Evolutionary conservation across 2,113 vertebrate species (phyloP).

Genomic region (Forbesichthys papilliferus): DNA sequence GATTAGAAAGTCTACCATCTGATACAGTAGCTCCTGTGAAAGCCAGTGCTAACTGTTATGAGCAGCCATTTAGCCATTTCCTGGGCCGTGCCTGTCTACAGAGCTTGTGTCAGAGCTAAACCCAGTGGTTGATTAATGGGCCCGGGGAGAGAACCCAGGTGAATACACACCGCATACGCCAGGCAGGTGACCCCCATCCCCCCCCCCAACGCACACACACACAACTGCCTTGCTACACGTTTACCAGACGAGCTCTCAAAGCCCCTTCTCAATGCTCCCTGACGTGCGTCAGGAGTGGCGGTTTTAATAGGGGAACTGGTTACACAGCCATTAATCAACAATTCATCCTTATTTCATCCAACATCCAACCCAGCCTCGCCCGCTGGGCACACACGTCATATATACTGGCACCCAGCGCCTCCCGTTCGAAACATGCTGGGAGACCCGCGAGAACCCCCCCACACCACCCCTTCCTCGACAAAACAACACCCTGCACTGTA

Average conservation of each 20-base stretch:
- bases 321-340: conserved; percentile 38
- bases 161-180: conserved; percentile 26
- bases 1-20: conserved; percentile 8
- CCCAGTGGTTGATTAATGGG: conserved; percentile 43
- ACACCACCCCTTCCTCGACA: conserved; percentile 1
- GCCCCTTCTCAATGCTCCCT: conserved; percentile 22
- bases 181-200: conserved; percentile 10
- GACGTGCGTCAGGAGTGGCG: conserved; percentile 28
- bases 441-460: not conserved
- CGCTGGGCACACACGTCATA: conserved; percentile 19
- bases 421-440: not conserved
- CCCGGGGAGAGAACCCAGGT: conserved; percentile 17
- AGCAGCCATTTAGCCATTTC: not conserved
- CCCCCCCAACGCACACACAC: conserved; percentile 5
- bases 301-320: conserved; percentile 29
- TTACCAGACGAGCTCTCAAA: conserved; percentile 19
- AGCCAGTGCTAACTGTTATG: conserved; percentile 4
- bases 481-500: conserved; percentile 26
- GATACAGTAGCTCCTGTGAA: not conserved
- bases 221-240: conserved; percentile 18
- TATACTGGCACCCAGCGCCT: conserved; percentile 18
- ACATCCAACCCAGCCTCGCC: conserved; percentile 6
- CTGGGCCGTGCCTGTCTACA: conserved; percentile 22
- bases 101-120: conserved; percentile 34
- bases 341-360: conserved; percentile 29